These are phyloP conservation scores for Leucophenga varia DNA, from an alignment of 1,140 invertebrate species.

Conservation along the genomic window DNA sequence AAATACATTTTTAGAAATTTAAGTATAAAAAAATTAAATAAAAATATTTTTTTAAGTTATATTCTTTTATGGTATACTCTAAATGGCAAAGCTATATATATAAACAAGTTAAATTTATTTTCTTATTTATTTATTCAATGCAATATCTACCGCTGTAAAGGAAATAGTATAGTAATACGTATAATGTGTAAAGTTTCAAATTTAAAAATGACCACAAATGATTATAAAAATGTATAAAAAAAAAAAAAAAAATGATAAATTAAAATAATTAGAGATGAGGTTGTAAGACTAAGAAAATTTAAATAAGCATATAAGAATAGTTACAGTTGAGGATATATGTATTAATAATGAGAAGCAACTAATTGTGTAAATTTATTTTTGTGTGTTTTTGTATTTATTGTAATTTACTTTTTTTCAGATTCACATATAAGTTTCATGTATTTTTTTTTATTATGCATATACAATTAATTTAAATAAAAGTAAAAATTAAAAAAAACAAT, in stretches of 20 bases:
- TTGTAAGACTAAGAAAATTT: too few species aligned
- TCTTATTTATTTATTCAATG: background rate
- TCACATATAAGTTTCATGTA: too few species aligned
- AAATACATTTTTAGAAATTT: too few species aligned
- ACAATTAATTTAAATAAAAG: slow-evolving; percentile 19
- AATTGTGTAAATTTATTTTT: background rate
- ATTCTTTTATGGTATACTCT: slow-evolving; percentile 32
- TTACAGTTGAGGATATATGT: too few species aligned
- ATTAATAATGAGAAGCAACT: too few species aligned
- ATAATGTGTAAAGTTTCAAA: too few species aligned
- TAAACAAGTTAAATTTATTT: background rate
- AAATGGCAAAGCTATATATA: slow-evolving; percentile 27
- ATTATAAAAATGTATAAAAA: slow-evolving; percentile 16
- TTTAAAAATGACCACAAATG: too few species aligned
- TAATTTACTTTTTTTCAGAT: background rate
- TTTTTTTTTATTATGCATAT: too few species aligned
- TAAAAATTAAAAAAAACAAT: slow-evolving; percentile 8
- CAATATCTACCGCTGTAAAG: too few species aligned
- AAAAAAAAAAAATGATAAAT: slow-evolving; percentile 12
- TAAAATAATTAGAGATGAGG: too few species aligned
- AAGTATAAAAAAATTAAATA: slow-evolving; percentile 17
- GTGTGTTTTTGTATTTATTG: background rate
- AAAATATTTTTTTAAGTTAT: slow-evolving; percentile 41
- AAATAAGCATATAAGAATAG: too few species aligned
- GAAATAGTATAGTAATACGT: too few species aligned